These are phyloP conservation scores for Lepus timidus DNA, from an alignment of 2,113 vertebrate genomes.

Conservation along the genomic window DNA sequence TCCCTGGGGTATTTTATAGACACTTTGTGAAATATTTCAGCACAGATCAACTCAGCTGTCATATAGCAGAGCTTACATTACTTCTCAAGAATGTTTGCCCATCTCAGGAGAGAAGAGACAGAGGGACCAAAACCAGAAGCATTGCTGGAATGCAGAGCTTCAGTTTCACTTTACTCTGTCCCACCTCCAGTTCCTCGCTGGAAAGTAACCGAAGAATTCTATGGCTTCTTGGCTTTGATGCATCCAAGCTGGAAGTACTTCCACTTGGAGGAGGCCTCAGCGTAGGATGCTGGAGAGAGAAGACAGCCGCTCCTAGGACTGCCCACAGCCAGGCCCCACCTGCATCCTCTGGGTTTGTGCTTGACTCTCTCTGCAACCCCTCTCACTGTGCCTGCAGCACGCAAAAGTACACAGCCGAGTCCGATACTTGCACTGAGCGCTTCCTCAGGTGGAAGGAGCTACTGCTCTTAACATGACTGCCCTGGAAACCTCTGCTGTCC, in stretches of 20 bases:
- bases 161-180: not conserved
- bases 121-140: not conserved
- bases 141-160: not conserved
- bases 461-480: not conserved
- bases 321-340: not conserved
- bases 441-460: conserved; percentile 56
- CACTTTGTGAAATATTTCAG: not conserved
- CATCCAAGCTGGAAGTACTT: not conserved
- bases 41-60: not conserved
- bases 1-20: not conserved
- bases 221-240: not conserved
- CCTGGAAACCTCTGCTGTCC: conserved; percentile 20
- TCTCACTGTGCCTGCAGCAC: conserved; percentile 52
- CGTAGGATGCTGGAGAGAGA: fast-evolving
- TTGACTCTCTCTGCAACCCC: not conserved
- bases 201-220: not conserved
- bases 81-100: not conserved
- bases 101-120: not conserved
- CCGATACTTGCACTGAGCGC: not conserved
- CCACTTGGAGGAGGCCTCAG: too few relatives aligned
- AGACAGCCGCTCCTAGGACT: not conserved
- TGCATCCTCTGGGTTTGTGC: not conserved
- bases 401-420: conserved; percentile 61
- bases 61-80: not conserved
- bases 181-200: not conserved